phyloP scores from a whole-genome alignment of 2,113 vertebrate species.

The Cheilinus undulatus region DNA sequence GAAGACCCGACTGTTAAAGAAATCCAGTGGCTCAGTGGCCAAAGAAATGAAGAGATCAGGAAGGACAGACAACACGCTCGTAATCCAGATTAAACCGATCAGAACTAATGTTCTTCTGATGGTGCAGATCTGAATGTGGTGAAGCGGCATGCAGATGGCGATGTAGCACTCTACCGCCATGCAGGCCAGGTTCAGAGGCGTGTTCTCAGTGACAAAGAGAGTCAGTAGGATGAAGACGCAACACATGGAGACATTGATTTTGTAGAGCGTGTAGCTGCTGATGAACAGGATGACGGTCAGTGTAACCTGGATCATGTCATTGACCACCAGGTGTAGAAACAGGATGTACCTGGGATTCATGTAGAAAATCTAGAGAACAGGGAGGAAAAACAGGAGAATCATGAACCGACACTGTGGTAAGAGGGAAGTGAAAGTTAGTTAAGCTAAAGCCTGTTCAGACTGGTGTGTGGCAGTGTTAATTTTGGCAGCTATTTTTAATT shows the following conservation, averaged over 20 bases:
- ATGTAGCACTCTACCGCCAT: conserved; percentile 82
- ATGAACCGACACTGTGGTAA: too few species aligned
- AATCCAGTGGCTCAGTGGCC: conserved; percentile 44
- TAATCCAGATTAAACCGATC: conserved; percentile 71
- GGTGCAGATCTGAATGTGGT: conserved; percentile 74
- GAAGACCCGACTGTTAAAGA: conserved; percentile 59
- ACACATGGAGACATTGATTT: conserved; percentile 51
- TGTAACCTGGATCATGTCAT: conserved; percentile 74
- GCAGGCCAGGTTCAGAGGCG: conserved; percentile 79
- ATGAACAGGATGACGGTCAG: conserved; percentile 57
- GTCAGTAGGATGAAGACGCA: conserved; percentile 37
- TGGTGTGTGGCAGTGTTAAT: too few species aligned
- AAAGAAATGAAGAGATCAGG: conserved; percentile 68
- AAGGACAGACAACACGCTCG: conserved; percentile 60
- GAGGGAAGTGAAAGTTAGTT: too few species aligned
- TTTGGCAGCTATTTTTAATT: too few species aligned
- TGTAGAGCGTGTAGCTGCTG: conserved; percentile 64
- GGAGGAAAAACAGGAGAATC: neutral
- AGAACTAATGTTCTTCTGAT: conserved; percentile 58
- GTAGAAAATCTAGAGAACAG: conserved; percentile 48
- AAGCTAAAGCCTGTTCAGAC: too few species aligned
- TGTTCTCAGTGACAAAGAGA: conserved; percentile 68
- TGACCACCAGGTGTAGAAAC: conserved; percentile 75
- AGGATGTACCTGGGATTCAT: conserved; percentile 74
- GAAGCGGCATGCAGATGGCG: conserved; percentile 78